Base-by-base conservation (phyloP, 30 jellyfish, hydroid and myxozoan genomes). In the Aurelia aurita complex sp. Pacific region DNA sequence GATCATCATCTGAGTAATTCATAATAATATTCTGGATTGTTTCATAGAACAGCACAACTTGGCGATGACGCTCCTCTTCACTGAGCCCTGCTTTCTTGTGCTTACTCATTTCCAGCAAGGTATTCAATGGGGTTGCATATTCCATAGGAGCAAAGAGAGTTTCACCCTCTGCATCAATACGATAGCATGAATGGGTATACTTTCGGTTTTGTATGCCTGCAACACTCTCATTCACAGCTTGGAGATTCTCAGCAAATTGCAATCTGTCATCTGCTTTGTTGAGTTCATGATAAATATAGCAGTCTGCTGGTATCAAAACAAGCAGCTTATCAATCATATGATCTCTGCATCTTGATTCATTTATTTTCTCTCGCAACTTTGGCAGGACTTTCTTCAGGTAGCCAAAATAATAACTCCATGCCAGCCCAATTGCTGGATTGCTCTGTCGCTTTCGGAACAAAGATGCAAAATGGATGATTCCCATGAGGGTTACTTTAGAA, bases 371-470 rank as follows among this genome's bases (percentile, higher is more conserved):
- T 17, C 36, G 70, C 32, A 61, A 61, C 4, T 61, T 61, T 15
- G 70, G 70, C 70, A 61, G 70, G 35, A 61, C 70, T 11, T 61
- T 61, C 36, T 61, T 61, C 36, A 61, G 70, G 36, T 61, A 61
- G 70, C 70, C 70, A 61, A 61, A 61, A 12, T 61, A 61, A 61
- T 61, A 61, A 10, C 70, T 61, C 70, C 70, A 61, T 3, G 70
- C 70, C 13, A 61, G 36, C 36, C 70, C 70, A 17, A 61, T 61
- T 61, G 70, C 70, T 17, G 70, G 70, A 23, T 61, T 61, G 70
- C 36, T 5, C 70, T 61, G 32, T 12, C 36, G 70, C 70, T 61
- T 61, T 61, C 70, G 12, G 36, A 61, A 61, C 70, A 61, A 23
- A 61, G 11, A 61, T 23, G 36, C 70, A 4, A 55, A 61, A 33